Evolutionary conservation across 2,888 invertebrate species (phyloP), one percentile per base, ranked within the genome.

Genomic region (Calephelis perditalis): DNA sequence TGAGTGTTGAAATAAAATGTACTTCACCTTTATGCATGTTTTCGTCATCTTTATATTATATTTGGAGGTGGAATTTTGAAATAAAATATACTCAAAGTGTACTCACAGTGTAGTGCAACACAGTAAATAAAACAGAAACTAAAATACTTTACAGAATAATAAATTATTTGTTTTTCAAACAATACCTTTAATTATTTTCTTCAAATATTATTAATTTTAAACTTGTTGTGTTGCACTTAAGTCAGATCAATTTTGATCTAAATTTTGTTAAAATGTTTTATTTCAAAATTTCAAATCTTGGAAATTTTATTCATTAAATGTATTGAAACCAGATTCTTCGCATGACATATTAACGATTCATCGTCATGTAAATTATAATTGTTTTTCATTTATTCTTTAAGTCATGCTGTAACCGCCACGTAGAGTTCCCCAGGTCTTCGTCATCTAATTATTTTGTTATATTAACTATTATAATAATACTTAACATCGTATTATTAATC

Each of bases 371-470:
- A 15, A 52, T 52, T 52, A 10, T 52, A 52, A 52, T 52, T 49
- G 10, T 11, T 52, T 36, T 52, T 35, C 49, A 7, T 52, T 52
- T 52, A 11, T 52, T 40, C 4, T 11, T 11, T 52, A 36, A 52
- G 35, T 52, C 52, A 52, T 52, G 52, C 52, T 52, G 7, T 52
- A 36, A n/a, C 35, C n/a, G 52, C 52, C 26, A 52, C 5, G 52
- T 52, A 52, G 52, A 26, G 11, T 35, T 36, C 11, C 52, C 45
- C 6, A 12, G 40, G 56, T 61, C 57, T 61, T 59, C 62, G 57
- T 62, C 62, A 62, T 62, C 59, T 36, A 54, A 44, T 26, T 49
- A n/a, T 54, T 59, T 26, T 4, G 26, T 26, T 26, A 35, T 35
- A 52, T 26, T 52, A 35, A 10, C 52, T 52, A 52, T 36, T 35